Percentiles rank a stretch among this genome's conserved stretches.
phyloP scores from a whole-genome alignment of 2,888 invertebrate genomes.

The Pandemis heparana region DNA sequence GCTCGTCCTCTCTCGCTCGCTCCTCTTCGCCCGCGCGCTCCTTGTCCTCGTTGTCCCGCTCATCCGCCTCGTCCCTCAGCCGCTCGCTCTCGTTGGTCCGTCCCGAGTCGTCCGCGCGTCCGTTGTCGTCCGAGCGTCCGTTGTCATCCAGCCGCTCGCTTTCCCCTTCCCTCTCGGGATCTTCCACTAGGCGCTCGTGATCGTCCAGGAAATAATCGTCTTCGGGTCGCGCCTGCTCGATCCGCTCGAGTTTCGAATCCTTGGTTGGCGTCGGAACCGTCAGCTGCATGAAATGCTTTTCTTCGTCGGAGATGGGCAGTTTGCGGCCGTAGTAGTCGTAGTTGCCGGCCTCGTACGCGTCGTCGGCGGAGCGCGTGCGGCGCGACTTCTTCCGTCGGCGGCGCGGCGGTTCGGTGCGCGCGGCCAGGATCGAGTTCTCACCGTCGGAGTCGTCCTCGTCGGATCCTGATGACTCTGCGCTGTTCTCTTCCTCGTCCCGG shows the following conservation, averaged over 20 bases:
- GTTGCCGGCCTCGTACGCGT: constrained; percentile 63
- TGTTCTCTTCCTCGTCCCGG: constrained; percentile 49
- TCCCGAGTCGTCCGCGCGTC: constrained; percentile 47
- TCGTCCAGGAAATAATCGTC: constrained; percentile 66
- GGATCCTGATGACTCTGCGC: constrained; percentile 29
- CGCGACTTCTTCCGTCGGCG: constrained; percentile 67
- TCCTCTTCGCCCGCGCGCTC: constrained; percentile 59
- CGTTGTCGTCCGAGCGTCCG: constrained; percentile 50
- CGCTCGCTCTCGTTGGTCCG: constrained; percentile 40
- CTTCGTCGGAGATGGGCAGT: constrained; percentile 71
- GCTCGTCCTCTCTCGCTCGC: constrained; percentile 50
- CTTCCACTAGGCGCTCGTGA: constrained; percentile 67
- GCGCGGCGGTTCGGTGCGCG: constrained; percentile 66
- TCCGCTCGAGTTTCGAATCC: constrained; percentile 67
- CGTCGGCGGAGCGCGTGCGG: constrained; percentile 58
- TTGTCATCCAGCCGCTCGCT: constrained; percentile 49
- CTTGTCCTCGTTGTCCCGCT: constrained; percentile 54
- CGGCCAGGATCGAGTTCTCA: constrained; percentile 60
- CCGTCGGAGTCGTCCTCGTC: constrained; percentile 63
- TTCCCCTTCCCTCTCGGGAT: constrained; percentile 57
- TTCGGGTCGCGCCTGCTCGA: constrained; percentile 57
- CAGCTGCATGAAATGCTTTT: constrained; percentile 63
- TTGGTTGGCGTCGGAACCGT: constrained; percentile 71
- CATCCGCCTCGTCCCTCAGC: constrained; percentile 49
- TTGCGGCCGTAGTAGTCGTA: constrained; percentile 76